Conservation (phyloP, 2,888 invertebrate genomes). For the Lithophane ornitopus region DNA sequence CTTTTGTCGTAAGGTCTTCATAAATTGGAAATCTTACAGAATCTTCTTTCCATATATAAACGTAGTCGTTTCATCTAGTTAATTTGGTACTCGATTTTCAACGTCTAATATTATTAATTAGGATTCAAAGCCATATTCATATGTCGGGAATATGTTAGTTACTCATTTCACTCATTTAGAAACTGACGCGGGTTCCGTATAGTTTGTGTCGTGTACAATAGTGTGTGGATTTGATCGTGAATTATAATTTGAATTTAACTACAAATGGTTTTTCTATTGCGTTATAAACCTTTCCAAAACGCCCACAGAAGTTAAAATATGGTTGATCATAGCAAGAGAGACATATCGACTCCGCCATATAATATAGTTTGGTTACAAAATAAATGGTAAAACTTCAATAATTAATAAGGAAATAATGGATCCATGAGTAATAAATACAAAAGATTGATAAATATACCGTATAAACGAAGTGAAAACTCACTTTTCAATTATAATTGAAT, state of each 20-base stretch:
- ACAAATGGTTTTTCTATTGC: too few species aligned
- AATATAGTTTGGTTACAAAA: neutral
- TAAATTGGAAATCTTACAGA: neutral
- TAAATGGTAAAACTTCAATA: neutral
- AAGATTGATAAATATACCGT: neutral
- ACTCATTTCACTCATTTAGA: too few species aligned
- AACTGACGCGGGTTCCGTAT: too few species aligned
- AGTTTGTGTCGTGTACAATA: neutral
- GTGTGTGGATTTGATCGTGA: too few species aligned
- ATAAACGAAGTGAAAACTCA: neutral
- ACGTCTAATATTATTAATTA: neutral
- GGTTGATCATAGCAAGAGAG: too few species aligned
- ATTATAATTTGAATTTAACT: too few species aligned
- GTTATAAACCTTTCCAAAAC: too few species aligned
- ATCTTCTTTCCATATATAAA: neutral
- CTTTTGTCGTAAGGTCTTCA: neutral
- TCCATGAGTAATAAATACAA: neutral
- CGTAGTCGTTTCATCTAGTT: neutral
- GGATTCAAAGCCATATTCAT: neutral
- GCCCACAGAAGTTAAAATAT: too few species aligned
- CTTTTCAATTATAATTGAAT: slow-evolving; percentile 1
- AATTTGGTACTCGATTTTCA: neutral
- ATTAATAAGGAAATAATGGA: neutral
- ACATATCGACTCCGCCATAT: too few species aligned
- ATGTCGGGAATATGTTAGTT: too few species aligned